phyloP scores from a whole-genome alignment of 2,888 invertebrate genomes.

The Oasisia sp. region DNA sequence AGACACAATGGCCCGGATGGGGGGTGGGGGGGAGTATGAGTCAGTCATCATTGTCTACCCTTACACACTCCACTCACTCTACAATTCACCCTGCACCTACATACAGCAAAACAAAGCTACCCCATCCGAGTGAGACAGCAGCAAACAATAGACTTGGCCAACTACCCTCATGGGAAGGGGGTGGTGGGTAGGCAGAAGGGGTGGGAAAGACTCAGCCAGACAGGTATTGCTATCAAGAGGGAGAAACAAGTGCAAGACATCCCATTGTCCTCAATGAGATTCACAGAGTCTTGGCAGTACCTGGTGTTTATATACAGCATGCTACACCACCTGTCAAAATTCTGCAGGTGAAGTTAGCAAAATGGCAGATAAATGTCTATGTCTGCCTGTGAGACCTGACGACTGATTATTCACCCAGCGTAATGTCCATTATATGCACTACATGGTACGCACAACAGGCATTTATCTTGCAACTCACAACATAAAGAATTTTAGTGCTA shows the following conservation, averaged over 20 bases:
- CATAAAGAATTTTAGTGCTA: too few relatives aligned
- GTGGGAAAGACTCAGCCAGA: neutral
- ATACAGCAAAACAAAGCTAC: neutral
- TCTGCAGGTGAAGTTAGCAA: neutral
- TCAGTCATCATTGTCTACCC: neutral
- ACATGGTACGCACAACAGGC: neutral
- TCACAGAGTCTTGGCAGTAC: neutral
- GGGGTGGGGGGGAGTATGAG: neutral
- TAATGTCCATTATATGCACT: neutral
- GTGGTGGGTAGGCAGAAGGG: neutral
- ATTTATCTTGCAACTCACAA: neutral
- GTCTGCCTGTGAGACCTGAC: neutral
- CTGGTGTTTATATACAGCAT: neutral
- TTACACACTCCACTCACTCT: neutral
- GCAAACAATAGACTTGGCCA: neutral
- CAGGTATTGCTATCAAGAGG: neutral
- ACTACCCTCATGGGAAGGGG: neutral
- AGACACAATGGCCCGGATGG: neutral
- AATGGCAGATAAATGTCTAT: neutral
- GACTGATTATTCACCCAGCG: neutral
- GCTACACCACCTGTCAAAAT: neutral
- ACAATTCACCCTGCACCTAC: neutral
- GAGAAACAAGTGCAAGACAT: neutral
- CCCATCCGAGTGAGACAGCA: neutral
- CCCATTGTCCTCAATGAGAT: neutral